phyloP scores from a whole-genome alignment of 2,113 vertebrate species.

The Alces alces region DNA sequence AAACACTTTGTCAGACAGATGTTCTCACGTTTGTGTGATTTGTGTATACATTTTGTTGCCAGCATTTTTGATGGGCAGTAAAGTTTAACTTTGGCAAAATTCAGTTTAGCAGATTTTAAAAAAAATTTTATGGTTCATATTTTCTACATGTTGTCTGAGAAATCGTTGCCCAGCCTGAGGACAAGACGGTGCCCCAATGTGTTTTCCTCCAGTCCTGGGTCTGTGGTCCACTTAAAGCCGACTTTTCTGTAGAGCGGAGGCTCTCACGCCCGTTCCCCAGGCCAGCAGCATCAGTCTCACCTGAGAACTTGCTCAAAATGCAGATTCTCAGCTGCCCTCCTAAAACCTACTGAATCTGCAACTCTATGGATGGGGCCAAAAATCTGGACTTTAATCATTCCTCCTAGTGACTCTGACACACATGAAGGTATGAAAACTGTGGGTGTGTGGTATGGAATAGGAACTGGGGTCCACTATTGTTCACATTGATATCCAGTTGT shows the following conservation, averaged over 20 bases:
- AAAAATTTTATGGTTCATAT: neutral
- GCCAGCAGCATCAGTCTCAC: neutral
- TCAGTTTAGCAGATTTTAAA: neutral
- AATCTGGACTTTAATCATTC: neutral
- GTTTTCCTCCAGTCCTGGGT: neutral
- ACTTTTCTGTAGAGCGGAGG: neutral
- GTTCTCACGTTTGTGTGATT: neutral
- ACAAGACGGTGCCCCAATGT: neutral
- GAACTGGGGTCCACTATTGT: fast-evolving
- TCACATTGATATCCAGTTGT: neutral
- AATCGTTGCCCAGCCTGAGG: neutral
- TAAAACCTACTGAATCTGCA: neutral
- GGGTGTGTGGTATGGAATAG: fast-evolving
- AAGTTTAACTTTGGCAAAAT: neutral
- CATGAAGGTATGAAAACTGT: no score
- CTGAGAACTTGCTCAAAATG: neutral
- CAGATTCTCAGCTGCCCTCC: neutral
- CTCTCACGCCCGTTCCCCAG: neutral
- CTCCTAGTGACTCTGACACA: neutral
- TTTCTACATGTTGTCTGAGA: neutral
- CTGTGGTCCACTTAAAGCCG: neutral
- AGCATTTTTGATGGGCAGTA: neutral
- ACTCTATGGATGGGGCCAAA: neutral
- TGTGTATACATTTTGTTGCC: neutral
- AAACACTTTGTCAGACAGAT: neutral